Conservation (phyloP, 2,113 vertebrate genomes). For the Forbesichthys agassizii region DNA sequence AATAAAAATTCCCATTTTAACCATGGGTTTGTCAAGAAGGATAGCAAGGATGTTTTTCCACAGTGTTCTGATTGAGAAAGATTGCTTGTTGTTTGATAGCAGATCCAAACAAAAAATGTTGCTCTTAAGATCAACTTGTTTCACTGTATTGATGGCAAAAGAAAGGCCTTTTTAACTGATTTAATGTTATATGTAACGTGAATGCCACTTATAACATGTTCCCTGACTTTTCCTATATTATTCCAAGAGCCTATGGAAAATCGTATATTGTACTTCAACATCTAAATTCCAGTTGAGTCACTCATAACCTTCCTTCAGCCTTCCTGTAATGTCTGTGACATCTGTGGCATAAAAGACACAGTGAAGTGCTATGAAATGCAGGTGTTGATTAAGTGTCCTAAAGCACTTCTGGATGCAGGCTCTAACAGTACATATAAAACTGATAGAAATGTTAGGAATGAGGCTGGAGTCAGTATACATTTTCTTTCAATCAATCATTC, state of each 20-base stretch:
- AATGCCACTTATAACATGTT: constrained; percentile 53
- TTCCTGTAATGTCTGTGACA: constrained; percentile 40
- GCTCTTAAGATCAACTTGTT: constrained; percentile 50
- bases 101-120: constrained; percentile 50
- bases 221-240: constrained; percentile 45
- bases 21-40: constrained; percentile 32
- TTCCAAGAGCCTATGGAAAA: constrained; percentile 38
- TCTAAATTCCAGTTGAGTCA: constrained; percentile 40
- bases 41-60: constrained; percentile 41
- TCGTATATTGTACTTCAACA: constrained; percentile 25
- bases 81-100: constrained; percentile 26
- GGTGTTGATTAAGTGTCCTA: constrained; percentile 56
- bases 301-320: constrained; percentile 44
- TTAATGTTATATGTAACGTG: constrained; percentile 50
- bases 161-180: constrained; percentile 60
- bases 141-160: constrained; percentile 50
- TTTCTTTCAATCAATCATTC: constrained; percentile 42
- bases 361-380: constrained; percentile 36
- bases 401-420: constrained; percentile 43
- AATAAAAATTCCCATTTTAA: constrained; percentile 27
- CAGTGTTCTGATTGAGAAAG: constrained; percentile 44
- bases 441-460: constrained; percentile 65
- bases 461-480: constrained; percentile 47
- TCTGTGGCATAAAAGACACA: constrained; percentile 39
- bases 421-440: constrained; percentile 35